These are phyloP conservation scores for Sycophila sp. DNA, from an alignment of 1,140 invertebrate genomes.

Conservation along the genomic window DNA sequence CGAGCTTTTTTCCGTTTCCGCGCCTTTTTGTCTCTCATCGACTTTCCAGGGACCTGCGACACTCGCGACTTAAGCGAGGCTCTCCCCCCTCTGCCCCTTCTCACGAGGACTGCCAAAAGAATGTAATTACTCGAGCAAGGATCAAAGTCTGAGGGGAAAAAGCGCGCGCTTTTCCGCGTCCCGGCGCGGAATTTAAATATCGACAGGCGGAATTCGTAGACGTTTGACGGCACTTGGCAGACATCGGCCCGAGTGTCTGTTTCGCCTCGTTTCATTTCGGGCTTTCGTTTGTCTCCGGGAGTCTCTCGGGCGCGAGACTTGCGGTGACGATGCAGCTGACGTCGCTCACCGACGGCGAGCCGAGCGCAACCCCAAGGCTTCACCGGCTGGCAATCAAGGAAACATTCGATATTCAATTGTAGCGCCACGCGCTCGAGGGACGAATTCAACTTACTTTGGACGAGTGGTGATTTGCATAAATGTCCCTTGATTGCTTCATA, in stretches of 20 bases:
- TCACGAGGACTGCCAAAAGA: constrained; percentile 4
- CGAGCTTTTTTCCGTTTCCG: background rate
- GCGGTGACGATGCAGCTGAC: too few species aligned
- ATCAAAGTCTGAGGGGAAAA: constrained; percentile 1
- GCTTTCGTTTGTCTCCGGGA: background rate
- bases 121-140: constrained; percentile 17
- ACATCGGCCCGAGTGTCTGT: background rate
- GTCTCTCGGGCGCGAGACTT: too few species aligned
- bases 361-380: background rate
- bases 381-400: background rate
- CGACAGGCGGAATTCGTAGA: background rate
- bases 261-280: background rate
- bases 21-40: too few species aligned
- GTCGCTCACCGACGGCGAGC: too few species aligned
- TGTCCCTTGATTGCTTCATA: constrained; percentile 3
- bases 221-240: background rate
- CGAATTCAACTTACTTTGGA: constrained; percentile 7
- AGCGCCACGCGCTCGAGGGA: background rate
- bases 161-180: background rate
- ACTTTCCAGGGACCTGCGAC: too few species aligned
- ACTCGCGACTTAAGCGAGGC: too few species aligned
- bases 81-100: too few species aligned
- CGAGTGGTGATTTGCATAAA: background rate
- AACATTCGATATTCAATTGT: constrained; percentile 23
- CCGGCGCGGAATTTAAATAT: constrained; percentile 12